phyloP scores from a whole-genome alignment of 2,797 vertebrate genomes.

The Micrastur ruficollis region DNA sequence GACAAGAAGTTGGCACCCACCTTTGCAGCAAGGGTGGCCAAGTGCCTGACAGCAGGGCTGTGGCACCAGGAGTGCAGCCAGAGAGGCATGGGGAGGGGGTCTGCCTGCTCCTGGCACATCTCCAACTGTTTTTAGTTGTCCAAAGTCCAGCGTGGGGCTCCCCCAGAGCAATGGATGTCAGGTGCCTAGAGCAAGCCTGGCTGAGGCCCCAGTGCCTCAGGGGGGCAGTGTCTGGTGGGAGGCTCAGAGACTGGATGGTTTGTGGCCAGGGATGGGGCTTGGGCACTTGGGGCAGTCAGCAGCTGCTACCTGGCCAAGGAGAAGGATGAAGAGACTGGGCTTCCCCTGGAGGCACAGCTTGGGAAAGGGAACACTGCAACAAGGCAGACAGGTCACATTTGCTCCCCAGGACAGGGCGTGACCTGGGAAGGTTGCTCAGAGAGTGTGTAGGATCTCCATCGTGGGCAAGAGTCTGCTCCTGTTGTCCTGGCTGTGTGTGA shows the following conservation, averaged over 20 bases:
- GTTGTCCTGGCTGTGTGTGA: background rate
- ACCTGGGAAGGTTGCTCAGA: background rate
- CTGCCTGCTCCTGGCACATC: rapidly evolving
- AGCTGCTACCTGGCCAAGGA: background rate
- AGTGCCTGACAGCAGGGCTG: background rate
- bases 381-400: background rate
- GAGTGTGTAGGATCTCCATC: background rate
- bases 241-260: rapidly evolving
- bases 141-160: background rate
- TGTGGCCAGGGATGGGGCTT: background rate
- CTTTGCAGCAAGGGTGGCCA: too few relatives aligned
- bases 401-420: background rate
- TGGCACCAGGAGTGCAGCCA: rapidly evolving
- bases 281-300: background rate
- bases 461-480: background rate
- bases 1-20: rapidly evolving
- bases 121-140: rapidly evolving
- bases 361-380: background rate
- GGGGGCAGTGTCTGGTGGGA: background rate
- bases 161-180: rapidly evolving
- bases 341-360: rapidly evolving
- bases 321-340: background rate
- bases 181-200: background rate
- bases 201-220: too few relatives aligned
- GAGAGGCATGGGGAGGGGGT: rapidly evolving